These are phyloP conservation scores for Netelia melanura DNA, from an alignment of 2,888 invertebrate genomes.

Conservation along the genomic window DNA sequence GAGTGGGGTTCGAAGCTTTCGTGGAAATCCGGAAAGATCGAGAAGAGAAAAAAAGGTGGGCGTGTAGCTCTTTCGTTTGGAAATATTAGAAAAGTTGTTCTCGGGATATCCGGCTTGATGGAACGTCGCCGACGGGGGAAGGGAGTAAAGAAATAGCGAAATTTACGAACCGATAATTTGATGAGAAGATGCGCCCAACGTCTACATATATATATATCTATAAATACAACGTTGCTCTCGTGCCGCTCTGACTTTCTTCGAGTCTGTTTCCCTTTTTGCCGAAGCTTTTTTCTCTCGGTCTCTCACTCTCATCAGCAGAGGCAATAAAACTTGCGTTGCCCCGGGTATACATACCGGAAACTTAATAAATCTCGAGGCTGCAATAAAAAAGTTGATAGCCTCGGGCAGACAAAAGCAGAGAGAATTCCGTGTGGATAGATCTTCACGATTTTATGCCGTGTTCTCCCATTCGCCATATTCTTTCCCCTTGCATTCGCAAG, in stretches of 20 bases:
- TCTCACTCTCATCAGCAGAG: slow-evolving; percentile 50
- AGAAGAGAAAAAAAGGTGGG: slow-evolving; percentile 39
- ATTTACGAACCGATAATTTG: slow-evolving; percentile 70
- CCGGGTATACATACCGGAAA: slow-evolving; percentile 63
- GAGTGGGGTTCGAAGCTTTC: slow-evolving; percentile 13
- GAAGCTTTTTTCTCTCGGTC: slow-evolving; percentile 7
- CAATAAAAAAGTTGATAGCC: slow-evolving; percentile 70
- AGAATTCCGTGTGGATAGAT: not conserved
- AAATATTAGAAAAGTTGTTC: slow-evolving; percentile 75
- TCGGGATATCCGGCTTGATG: slow-evolving; percentile 56
- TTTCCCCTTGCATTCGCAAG: slow-evolving; percentile 25
- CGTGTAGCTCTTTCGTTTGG: slow-evolving; percentile 63
- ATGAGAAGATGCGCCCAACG: slow-evolving; percentile 60
- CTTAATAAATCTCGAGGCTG: slow-evolving; percentile 69
- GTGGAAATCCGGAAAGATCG: not conserved
- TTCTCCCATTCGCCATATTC: slow-evolving; percentile 34
- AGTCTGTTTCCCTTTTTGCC: slow-evolving; percentile 15
- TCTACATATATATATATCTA: not conserved
- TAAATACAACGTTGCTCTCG: slow-evolving; percentile 29
- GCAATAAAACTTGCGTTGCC: slow-evolving; percentile 66
- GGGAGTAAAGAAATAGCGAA: slow-evolving; percentile 21
- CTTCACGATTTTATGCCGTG: slow-evolving; percentile 36
- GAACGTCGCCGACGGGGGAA: slow-evolving; percentile 22
- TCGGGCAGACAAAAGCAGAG: not conserved
- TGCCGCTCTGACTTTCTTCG: slow-evolving; percentile 23